Conservation (phyloP, 1,140 invertebrate genomes). For the Piezodorus guildinii region DNA sequence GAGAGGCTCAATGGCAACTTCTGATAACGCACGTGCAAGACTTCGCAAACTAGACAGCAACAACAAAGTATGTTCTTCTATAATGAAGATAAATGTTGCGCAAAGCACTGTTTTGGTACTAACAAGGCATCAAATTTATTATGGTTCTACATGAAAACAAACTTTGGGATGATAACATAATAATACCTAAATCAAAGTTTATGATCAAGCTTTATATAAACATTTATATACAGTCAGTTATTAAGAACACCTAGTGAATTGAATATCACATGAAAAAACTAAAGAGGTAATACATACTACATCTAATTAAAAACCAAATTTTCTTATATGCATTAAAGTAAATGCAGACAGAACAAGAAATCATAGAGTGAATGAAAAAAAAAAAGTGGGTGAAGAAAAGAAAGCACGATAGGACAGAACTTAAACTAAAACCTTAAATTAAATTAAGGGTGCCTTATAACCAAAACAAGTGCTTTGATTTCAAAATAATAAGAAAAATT, state of each 20-base stretch:
- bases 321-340: not conserved
- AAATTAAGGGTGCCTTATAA: conserved; percentile 4
- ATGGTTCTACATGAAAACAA: too few relatives aligned
- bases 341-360: not conserved
- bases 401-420: too few relatives aligned
- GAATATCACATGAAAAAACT: too few relatives aligned
- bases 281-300: too few relatives aligned
- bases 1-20: conserved; percentile 29
- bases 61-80: conserved; percentile 26
- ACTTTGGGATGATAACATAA: too few relatives aligned
- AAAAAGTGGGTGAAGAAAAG: not conserved
- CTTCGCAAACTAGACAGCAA: conserved; percentile 39
- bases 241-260: too few relatives aligned
- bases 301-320: too few relatives aligned
- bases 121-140: conserved; percentile 1
- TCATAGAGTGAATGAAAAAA: not conserved
- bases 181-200: too few relatives aligned
- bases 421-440: not conserved
- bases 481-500: not conserved
- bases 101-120: conserved; percentile 8
- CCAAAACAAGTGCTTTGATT: conserved; percentile 4
- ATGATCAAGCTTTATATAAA: too few relatives aligned
- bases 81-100: not conserved
- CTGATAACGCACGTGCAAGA: conserved; percentile 29
- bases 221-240: too few relatives aligned